A percentile compares a stretch with the other conserved stretches of the same genome.
phyloP scores from a whole-genome alignment of 2,113 vertebrate genomes.

The Xiphophorus hellerii region DNA sequence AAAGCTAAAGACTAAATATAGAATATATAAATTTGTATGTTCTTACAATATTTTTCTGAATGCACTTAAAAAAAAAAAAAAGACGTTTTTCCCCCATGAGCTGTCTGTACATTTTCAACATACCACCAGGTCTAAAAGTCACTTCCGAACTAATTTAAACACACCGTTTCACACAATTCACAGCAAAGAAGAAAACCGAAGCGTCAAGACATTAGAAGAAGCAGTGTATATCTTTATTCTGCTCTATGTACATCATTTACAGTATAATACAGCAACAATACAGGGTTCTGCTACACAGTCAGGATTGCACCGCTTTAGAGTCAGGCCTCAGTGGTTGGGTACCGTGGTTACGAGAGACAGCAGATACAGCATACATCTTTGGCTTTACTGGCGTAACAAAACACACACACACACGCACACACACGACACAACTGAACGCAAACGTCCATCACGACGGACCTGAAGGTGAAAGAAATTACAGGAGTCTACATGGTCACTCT shows the following conservation, averaged over 20 bases:
- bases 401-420: slow-evolving; percentile 3
- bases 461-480: neutral
- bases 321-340: slow-evolving; percentile 76
- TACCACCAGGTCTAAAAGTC: neutral
- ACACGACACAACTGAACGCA: neutral
- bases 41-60: neutral
- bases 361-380: slow-evolving; percentile 69
- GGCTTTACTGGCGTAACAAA: slow-evolving; percentile 57
- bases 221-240: slow-evolving; percentile 81
- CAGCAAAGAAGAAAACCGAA: neutral
- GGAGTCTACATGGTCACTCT: neutral
- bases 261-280: slow-evolving; percentile 78
- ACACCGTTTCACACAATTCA: neutral
- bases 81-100: too few relatives aligned
- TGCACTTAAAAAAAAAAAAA: too few relatives aligned
- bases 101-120: neutral
- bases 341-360: slow-evolving; percentile 58
- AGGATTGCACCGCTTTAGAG: slow-evolving; percentile 75
- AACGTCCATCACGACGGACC: slow-evolving; percentile 7
- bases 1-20: neutral
- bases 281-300: slow-evolving; percentile 71
- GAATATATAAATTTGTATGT: neutral
- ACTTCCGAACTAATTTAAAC: too few relatives aligned
- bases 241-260: slow-evolving; percentile 79
- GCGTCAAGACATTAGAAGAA: slow-evolving; percentile 52